These are phyloP conservation scores for Aegotheles bennettii DNA, from an alignment of 2,113 vertebrate genomes.

Conservation along the genomic window DNA sequence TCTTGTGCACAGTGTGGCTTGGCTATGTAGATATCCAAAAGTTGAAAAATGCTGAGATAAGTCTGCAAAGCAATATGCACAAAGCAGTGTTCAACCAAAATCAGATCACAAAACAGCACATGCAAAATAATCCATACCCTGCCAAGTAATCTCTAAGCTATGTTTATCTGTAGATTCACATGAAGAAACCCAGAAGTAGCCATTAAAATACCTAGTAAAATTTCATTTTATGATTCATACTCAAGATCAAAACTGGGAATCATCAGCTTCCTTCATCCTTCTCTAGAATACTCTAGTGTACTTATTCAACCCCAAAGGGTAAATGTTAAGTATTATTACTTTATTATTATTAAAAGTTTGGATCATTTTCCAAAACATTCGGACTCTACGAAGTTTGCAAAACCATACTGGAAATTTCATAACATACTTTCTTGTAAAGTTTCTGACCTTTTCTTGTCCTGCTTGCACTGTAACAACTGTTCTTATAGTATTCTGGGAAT, in stretches of 20 bases:
- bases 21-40: not conserved
- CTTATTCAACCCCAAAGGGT: not conserved
- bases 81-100: not conserved
- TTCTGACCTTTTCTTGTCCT: slow-evolving; percentile 10
- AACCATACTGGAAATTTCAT: slow-evolving; percentile 6
- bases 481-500: slow-evolving; percentile 15
- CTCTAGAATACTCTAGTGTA: not conserved
- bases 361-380: not conserved
- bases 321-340: slow-evolving; percentile 8
- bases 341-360: slow-evolving; percentile 12
- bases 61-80: not conserved
- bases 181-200: not conserved
- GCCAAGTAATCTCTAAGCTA: not conserved
- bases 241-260: slow-evolving; percentile 28
- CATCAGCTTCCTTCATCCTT: not conserved
- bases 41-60: not conserved
- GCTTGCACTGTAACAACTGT: not conserved
- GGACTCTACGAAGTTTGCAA: not conserved
- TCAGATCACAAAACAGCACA: not conserved
- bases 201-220: not conserved
- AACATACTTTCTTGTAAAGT: not conserved
- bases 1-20: not conserved
- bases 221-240: slow-evolving; percentile 37
- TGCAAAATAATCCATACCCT: not conserved
- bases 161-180: not conserved